Evolutionary conservation across 2,888 invertebrate genomes (phyloP), one percentile per base, ranked within the genome.

Genomic region (Ashinkailepas kermadecensis): DNA sequence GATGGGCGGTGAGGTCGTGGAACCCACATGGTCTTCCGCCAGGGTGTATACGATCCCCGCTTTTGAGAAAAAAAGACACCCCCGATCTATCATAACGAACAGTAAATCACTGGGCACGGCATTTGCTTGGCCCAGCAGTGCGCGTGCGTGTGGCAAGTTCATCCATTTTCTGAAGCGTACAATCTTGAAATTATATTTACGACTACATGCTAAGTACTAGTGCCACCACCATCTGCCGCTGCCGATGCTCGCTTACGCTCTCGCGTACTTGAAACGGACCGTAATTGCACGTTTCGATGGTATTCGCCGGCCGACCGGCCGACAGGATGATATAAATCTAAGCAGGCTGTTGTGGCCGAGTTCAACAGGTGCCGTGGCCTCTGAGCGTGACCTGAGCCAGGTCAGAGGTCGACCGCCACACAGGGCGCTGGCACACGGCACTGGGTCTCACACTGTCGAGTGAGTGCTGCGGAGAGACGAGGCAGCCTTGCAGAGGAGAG

Each of bases 281-380:
- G 56, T 74, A 56, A 74, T 74, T 74, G 56, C 74, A 74, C 74
- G 74, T 74, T 74, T 56, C 21, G 74, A 74, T 74, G 74, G 54
- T 74, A 56, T 70, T 74, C 54, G 56, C 74, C 74, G 74, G 3
- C 3, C 18, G 70, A 6, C 8, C 70, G 21, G 74, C 54, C 54
- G 74, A 56, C 21, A 18, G 74, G 54, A 74, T 56, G 65, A 15
- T 59, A 59, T 39, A 39, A 39, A 39, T 39, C 39, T 39, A 39
- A 39, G 39, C 39, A 39, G 39, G 39, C 39, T 39, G 39, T 39
- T 39, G 39, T 39, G 39, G 39, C 39, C 1, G 39, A 39, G 39
- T 39, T 39, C 39, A 39, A 39, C 39, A 39, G 39, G 39, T 39
- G 39, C 39, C 2, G 39, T 39, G 39, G 39, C 39, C 39, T 39